phyloP scores from a whole-genome alignment of 2,888 invertebrate species.

The Rhogogaster chlorosoma region DNA sequence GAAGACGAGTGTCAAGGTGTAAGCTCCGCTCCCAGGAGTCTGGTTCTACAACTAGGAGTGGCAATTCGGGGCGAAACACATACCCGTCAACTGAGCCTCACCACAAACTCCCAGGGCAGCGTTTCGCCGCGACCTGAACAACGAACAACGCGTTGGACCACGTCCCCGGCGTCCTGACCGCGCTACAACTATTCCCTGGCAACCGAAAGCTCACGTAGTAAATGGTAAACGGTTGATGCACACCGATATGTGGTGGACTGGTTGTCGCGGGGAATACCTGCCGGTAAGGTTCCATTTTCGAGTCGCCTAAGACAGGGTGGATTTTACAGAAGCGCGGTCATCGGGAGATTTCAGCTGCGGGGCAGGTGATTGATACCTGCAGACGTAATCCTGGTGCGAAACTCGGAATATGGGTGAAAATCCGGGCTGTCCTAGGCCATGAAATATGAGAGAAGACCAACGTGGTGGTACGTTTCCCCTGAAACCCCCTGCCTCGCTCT shows the following conservation, averaged over 20 bases:
- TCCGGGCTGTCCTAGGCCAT: slow-evolving; percentile 73
- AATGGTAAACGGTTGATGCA: background rate
- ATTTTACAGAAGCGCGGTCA: slow-evolving; percentile 13
- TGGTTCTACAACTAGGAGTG: slow-evolving; percentile 41
- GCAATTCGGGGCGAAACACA: slow-evolving; percentile 65
- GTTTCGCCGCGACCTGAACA: slow-evolving; percentile 39
- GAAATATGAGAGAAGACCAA: slow-evolving; percentile 72
- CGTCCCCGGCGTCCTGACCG: slow-evolving; percentile 6
- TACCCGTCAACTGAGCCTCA: slow-evolving; percentile 58
- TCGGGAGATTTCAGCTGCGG: slow-evolving; percentile 45
- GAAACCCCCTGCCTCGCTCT: slow-evolving; percentile 25
- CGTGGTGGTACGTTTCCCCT: slow-evolving; percentile 58
- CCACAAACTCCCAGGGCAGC: slow-evolving; percentile 66
- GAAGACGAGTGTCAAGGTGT: slow-evolving; percentile 43
- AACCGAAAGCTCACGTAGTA: background rate
- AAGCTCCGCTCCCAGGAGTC: slow-evolving; percentile 37
- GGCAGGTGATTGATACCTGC: slow-evolving; percentile 71
- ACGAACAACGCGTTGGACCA: slow-evolving; percentile 8
- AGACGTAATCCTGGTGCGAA: slow-evolving; percentile 71
- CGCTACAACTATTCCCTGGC: slow-evolving; percentile 5
- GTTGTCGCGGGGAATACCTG: background rate
- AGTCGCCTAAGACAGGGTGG: background rate
- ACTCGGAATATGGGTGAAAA: slow-evolving; percentile 70
- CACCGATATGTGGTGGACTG: background rate
- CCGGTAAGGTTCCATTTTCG: background rate